Evolutionary conservation across 2,888 invertebrate species (phyloP).

Genomic region (Habroteleia sp.): DNA sequence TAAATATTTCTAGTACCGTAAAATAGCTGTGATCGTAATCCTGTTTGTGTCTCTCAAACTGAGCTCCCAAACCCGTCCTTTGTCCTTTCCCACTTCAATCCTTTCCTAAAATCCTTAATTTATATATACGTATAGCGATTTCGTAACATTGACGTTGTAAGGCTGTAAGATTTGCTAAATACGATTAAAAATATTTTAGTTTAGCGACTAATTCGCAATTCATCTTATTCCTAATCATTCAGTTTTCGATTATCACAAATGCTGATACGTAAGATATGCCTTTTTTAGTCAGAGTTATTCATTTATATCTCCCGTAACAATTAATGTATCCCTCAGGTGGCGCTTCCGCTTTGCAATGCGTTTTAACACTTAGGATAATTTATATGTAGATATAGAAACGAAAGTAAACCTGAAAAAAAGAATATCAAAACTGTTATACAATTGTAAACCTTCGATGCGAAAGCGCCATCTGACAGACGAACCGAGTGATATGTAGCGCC

Average conservation of each 20-base stretch:
- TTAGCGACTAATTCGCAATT: conserved; percentile 31
- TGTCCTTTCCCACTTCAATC: background rate
- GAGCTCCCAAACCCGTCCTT: background rate
- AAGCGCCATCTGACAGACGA: conserved; percentile 12
- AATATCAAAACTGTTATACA: conserved; percentile 14
- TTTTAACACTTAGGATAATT: conserved; percentile 28
- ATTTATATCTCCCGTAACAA: conserved; percentile 15
- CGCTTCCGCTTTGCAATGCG: conserved; percentile 3
- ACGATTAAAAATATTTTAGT: conserved; percentile 30
- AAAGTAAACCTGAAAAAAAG: conserved; percentile 14
- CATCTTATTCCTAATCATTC: conserved; percentile 21
- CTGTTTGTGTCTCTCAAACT: conserved; percentile 59
- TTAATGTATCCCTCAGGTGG: conserved; percentile 5
- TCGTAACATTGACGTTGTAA: conserved; percentile 36
- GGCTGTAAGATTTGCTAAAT: conserved; percentile 44
- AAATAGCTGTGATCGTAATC: conserved; percentile 79
- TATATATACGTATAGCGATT: conserved; percentile 32
- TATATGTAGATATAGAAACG: conserved; percentile 16
- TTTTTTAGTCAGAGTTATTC: conserved; percentile 36
- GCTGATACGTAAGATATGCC: conserved; percentile 62
- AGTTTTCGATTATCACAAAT: conserved; percentile 21
- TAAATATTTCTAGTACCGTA: conserved; percentile 68
- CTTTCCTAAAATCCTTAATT: conserved; percentile 28
- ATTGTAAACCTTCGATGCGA: conserved; percentile 3
- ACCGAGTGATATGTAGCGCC: conserved; percentile 14